phyloP scores from a whole-genome alignment of 2,113 vertebrate genomes.

The Solea senegalensis region DNA sequence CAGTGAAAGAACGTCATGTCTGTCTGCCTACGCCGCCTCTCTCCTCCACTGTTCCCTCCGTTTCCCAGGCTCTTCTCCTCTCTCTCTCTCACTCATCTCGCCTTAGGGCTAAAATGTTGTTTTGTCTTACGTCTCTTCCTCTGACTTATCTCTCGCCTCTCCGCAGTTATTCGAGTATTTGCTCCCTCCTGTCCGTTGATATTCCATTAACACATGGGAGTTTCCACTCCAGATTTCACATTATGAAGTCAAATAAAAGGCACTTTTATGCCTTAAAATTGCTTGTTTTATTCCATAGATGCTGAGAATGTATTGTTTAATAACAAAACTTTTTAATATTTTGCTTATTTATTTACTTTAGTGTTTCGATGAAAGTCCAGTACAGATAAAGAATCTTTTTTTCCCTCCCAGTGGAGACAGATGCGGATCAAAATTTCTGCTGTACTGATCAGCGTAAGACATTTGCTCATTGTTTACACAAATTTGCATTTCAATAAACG shows the following conservation, averaged over 20 bases:
- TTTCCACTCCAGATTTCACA: conserved; percentile 8
- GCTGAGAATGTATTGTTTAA: no score
- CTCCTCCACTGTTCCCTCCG: neutral
- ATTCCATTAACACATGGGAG: conserved; percentile 16
- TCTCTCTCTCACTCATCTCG: neutral
- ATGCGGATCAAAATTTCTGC: no score
- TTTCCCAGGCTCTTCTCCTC: neutral
- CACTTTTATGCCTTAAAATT: no score
- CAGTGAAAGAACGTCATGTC: conserved; percentile 62
- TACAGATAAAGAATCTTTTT: no score
- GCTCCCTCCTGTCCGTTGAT: neutral
- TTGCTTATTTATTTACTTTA: no score
- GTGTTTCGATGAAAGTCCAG: no score
- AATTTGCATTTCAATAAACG: no score
- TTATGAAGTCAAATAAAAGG: neutral
- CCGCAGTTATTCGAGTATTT: neutral
- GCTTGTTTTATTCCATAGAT: no score
- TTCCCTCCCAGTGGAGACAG: no score
- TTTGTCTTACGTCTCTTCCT: neutral
- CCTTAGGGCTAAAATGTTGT: conserved; percentile 15
- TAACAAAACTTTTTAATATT: no score
- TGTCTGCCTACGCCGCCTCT: conserved; percentile 51
- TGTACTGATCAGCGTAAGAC: no score
- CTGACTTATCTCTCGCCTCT: neutral
- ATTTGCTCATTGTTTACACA: no score